Evolutionary conservation across 2,888 invertebrate species (phyloP).

Genomic region (Eudemis profundana): DNA sequence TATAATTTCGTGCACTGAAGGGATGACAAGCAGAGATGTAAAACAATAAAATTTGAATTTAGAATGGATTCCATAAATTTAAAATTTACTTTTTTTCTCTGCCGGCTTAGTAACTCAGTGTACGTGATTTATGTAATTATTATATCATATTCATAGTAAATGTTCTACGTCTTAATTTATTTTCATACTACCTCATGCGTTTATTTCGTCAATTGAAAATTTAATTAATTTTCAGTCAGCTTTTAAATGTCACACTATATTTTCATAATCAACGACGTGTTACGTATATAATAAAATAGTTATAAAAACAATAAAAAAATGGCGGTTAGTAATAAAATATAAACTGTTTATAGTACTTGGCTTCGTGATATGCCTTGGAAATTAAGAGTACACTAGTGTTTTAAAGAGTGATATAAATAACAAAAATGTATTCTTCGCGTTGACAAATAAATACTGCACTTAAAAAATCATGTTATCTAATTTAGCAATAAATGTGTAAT

Average conservation of each 20-base stretch:
- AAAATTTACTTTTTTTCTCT: no score
- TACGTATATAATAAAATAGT: conserved; percentile 26
- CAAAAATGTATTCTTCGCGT: conserved; percentile 22
- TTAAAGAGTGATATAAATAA: conserved; percentile 40
- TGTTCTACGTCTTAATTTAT: not conserved
- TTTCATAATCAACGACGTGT: conserved; percentile 38
- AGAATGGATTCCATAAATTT: no score
- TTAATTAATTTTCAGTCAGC: conserved; percentile 13
- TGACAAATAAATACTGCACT: conserved; percentile 25
- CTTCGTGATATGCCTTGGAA: conserved; percentile 38
- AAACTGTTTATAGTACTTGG: conserved; percentile 29
- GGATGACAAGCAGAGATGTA: no score
- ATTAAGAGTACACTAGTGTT: conserved; percentile 35
- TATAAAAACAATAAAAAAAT: conserved; percentile 21
- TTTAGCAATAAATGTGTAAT: not conserved
- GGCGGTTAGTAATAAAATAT: conserved; percentile 21
- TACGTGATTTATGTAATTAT: not conserved
- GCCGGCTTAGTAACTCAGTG: no score
- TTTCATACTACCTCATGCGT: conserved; percentile 13
- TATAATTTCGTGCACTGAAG: no score
- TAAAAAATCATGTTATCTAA: not conserved
- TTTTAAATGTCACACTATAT: conserved; percentile 25
- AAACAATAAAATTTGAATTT: no score
- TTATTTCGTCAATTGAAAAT: conserved; percentile 2
- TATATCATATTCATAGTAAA: conserved; percentile 29